phyloP scores from a whole-genome alignment of 2,113 vertebrate species.

The Otis tarda region DNA sequence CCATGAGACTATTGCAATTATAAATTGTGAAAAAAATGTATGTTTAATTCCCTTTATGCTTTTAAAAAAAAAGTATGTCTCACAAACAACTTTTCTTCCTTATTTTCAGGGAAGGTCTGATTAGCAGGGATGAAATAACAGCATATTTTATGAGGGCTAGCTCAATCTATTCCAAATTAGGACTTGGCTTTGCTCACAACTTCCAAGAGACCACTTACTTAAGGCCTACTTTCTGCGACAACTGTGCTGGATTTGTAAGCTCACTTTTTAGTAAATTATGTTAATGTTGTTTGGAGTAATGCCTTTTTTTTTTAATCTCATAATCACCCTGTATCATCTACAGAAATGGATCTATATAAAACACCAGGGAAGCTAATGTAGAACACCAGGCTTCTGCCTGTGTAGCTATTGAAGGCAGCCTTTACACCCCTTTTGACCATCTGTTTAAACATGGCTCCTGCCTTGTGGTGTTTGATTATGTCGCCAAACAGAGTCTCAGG shows the following conservation, averaged over 20 bases:
- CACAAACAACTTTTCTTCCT: background rate
- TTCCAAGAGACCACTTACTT: constrained; percentile 96
- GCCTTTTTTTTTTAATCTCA: background rate
- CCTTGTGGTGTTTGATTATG: background rate
- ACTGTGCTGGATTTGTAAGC: constrained; percentile 97
- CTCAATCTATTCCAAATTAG: constrained; percentile 94
- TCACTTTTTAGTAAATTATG: constrained; percentile 1
- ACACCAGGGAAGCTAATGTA: background rate
- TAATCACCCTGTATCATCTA: background rate
- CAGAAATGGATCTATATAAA: background rate
- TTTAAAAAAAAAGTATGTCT: background rate
- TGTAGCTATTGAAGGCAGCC: background rate
- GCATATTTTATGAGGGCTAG: constrained; percentile 96
- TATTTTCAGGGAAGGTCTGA: constrained; percentile 85
- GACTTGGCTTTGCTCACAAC: constrained; percentile 92
- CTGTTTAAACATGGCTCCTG: background rate
- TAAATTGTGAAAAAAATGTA: background rate
- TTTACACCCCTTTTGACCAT: background rate
- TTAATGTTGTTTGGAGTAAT: background rate
- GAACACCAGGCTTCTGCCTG: background rate
- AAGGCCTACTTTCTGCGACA: constrained; percentile 96
- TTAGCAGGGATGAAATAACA: constrained; percentile 93
- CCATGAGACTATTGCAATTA: background rate
- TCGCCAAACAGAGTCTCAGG: background rate
- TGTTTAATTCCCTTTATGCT: background rate